Conservation (phyloP, 2,888 invertebrate species). For the Drosophila quinaria region DNA sequence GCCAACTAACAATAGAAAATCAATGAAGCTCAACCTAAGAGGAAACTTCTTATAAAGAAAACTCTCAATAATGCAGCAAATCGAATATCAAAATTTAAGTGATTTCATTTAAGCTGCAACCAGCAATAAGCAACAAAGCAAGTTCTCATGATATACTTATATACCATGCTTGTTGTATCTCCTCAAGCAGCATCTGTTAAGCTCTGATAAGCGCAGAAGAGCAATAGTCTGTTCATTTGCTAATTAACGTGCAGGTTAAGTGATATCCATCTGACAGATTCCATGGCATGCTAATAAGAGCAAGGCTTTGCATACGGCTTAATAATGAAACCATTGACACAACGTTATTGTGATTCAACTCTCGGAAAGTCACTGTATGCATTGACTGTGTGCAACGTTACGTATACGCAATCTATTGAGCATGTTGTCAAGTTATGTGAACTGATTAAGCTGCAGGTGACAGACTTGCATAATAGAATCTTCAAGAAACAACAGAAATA, state of each 20-base stretch:
- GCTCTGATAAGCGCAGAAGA: slow-evolving; percentile 41
- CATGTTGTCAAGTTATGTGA: neutral
- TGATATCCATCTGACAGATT: neutral
- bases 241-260: slow-evolving; percentile 30
- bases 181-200: neutral
- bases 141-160: neutral
- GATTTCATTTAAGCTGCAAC: slow-evolving; percentile 51
- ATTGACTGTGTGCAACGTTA: slow-evolving; percentile 18
- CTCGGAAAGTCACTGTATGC: neutral
- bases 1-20: slow-evolving; percentile 42
- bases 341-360: neutral
- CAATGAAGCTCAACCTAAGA: slow-evolving; percentile 47
- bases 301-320: neutral
- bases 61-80: slow-evolving; percentile 31
- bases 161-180: neutral
- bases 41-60: slow-evolving; percentile 25
- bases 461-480: neutral
- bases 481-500: too few species aligned
- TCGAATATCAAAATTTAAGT: slow-evolving; percentile 38
- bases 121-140: slow-evolving; percentile 32
- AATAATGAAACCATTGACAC: slow-evolving; percentile 33
- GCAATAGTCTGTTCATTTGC: slow-evolving; percentile 10
- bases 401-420: slow-evolving; percentile 39
- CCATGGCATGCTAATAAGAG: slow-evolving; percentile 20
- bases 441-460: slow-evolving; percentile 24